These are phyloP conservation scores for Sebastes itinus DNA, from an alignment of 2,797 vertebrate genomes.

Conservation along the genomic window DNA sequence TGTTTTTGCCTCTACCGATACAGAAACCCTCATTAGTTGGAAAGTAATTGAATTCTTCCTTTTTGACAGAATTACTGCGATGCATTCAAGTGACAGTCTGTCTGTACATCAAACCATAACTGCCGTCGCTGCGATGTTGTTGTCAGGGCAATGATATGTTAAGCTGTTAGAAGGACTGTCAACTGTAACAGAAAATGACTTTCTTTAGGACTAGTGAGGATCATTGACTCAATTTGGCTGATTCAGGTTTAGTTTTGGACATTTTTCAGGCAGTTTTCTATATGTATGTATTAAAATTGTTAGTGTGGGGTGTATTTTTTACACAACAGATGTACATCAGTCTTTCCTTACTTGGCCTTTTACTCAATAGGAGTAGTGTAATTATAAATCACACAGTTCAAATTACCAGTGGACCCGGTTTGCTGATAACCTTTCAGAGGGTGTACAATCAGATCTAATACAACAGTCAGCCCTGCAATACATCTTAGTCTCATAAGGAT, in stretches of 20 bases:
- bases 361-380: background rate
- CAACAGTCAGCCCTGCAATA: no score
- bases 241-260: background rate
- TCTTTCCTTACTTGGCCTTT: background rate
- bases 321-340: background rate
- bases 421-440: background rate
- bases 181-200: background rate
- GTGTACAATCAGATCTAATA: no score
- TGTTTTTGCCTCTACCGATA: slow-evolving; percentile 1
- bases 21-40: slow-evolving; percentile 25
- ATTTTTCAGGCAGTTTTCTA: background rate
- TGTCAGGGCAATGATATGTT: background rate
- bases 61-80: background rate
- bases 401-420: background rate
- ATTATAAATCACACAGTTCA: background rate
- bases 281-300: background rate
- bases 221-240: background rate
- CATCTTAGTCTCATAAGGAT: no score
- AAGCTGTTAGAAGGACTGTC: background rate
- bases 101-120: background rate
- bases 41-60: slow-evolving; percentile 33
- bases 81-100: background rate
- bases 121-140: background rate
- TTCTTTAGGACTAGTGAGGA: background rate
- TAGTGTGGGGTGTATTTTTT: background rate